Evolutionary conservation across 1,140 invertebrate genomes (phyloP), one percentile per base, ranked within the genome.

Genomic region (Drosophila tani): DNA sequence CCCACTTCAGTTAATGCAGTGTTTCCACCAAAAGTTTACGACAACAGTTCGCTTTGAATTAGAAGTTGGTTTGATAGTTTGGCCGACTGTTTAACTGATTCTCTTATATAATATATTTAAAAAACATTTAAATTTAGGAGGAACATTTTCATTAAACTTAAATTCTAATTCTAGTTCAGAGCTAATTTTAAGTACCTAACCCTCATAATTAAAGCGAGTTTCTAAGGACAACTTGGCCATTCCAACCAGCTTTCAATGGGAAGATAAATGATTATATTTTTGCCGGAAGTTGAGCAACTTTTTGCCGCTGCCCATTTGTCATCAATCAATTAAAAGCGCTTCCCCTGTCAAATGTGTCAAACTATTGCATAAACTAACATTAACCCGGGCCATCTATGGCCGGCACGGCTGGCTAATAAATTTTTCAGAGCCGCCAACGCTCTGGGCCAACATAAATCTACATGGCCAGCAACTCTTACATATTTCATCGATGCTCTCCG

Each of bases 361-460:
- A 78, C 74, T 78, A 69, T 78, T 69, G 75, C 65, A 60, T 69
- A 78, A 60, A 78, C 65, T 69, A 82, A 47, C 62, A 69, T 84
- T 77, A 85, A 53, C 40, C 64, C 41, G 11, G 32, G 27, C 11
- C 74, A 64, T 58, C 70, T 75, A 66, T 47, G 74, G 74, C 55
- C 80, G 65, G 32, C 21, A 14, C 7, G 64, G 32, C 14, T 70
- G 68, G 56, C 70, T 77, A 80, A 86, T 86, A 87, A 63, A 87
- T 86, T 80, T 86, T 87, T 76, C 84, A 77, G 67, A 70, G 65
- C 12, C 56, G 50, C 66, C 49, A 62, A 58, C 21, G 40, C 51
- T 14, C 38, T 43, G 58, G 51, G 74, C 68, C 35, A 70, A 71
- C 82, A 85, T 86, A 86, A 85, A 86, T 87, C 83, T 69, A 77